Evolutionary conservation across 2,888 invertebrate species (phyloP).

Genomic region (Dusona sp.): DNA sequence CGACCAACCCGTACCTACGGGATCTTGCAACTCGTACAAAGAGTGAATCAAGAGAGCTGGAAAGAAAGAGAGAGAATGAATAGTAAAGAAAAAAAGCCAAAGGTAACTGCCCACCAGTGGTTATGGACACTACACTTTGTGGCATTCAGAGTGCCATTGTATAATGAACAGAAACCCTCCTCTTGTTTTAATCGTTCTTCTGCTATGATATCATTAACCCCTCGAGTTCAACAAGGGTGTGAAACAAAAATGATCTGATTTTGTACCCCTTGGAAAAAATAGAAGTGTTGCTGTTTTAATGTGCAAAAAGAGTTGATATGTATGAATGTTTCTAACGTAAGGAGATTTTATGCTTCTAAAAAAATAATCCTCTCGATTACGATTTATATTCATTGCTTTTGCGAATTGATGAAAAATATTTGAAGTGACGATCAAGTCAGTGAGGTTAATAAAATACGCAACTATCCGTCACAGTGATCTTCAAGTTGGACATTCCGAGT

Average conservation of each 20-base stretch:
- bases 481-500: no score
- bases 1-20: conserved; percentile 62
- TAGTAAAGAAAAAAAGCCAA: conserved; percentile 43
- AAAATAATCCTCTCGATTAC: not conserved
- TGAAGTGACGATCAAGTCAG: no score
- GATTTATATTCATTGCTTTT: no score
- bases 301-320: not conserved
- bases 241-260: conserved; percentile 24
- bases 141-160: conserved; percentile 68
- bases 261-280: not conserved
- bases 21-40: conserved; percentile 58
- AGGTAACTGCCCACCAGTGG: conserved; percentile 49
- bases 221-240: conserved; percentile 7
- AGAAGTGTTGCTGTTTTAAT: not conserved
- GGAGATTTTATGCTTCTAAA: not conserved
- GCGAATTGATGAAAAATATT: no score
- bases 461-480: no score
- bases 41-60: conserved; percentile 54
- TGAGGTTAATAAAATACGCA: no score
- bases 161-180: conserved; percentile 21
- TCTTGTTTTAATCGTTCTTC: conserved; percentile 53
- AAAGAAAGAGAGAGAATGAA: conserved; percentile 46
- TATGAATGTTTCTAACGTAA: not conserved
- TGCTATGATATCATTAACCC: conserved; percentile 34
- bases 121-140: conserved; percentile 62